These are phyloP conservation scores for Rhinichthys osculus DNA, from an alignment of 2,797 vertebrate species.

Conservation along the genomic window DNA sequence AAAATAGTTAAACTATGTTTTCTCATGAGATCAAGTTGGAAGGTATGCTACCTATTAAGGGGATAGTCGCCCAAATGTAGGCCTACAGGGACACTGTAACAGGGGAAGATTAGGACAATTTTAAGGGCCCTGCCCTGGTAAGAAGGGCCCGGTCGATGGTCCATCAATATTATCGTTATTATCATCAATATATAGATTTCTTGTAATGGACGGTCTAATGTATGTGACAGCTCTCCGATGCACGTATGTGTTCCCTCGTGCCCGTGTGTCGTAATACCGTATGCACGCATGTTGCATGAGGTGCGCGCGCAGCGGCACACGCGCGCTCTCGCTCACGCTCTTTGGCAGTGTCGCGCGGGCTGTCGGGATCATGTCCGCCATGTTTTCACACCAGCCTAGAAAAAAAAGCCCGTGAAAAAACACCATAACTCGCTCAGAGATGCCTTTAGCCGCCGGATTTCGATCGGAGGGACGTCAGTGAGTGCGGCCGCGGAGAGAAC, in stretches of 20 bases:
- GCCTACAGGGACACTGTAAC: not conserved
- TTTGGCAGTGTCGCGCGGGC: slow-evolving; percentile 80
- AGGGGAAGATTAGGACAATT: not conserved
- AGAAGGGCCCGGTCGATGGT: not conserved
- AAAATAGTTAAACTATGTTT: not conserved
- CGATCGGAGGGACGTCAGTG: slow-evolving; percentile 63
- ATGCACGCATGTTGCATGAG: slow-evolving; percentile 63
- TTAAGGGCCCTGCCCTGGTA: not conserved
- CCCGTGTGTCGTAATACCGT: slow-evolving; percentile 50
- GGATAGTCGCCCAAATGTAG: not conserved
- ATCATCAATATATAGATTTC: not conserved
- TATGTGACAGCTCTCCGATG: slow-evolving; percentile 6
- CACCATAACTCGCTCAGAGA: slow-evolving; percentile 64
- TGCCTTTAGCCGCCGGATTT: slow-evolving; percentile 60
- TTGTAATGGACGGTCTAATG: not conserved
- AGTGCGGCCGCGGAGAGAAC: slow-evolving; percentile 61
- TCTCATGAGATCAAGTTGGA: not conserved
- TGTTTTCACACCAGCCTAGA: slow-evolving; percentile 90
- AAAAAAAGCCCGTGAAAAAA: slow-evolving; percentile 83
- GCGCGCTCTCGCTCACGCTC: slow-evolving; percentile 63
- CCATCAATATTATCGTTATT: too few species aligned
- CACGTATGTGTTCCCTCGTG: slow-evolving; percentile 35
- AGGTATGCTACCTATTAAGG: not conserved
- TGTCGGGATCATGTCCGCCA: slow-evolving; percentile 95
- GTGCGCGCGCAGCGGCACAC: slow-evolving; percentile 68